Evolutionary conservation across 2,888 invertebrate species (phyloP), one percentile per base, ranked within the genome.

Genomic region (Pristionchus arcanus): DNA sequence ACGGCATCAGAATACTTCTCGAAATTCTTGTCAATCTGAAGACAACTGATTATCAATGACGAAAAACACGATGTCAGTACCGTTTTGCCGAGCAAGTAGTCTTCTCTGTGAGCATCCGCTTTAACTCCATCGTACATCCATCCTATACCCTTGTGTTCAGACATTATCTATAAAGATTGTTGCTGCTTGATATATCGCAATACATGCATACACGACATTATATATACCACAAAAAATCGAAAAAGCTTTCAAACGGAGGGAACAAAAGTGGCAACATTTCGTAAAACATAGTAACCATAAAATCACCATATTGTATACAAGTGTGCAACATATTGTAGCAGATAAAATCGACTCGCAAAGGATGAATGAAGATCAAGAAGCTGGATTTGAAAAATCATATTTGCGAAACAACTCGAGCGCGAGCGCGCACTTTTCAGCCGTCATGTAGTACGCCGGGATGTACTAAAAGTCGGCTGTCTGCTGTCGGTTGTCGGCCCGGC

Each of bases 91-190:
- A 94, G 91, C 81, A 94, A 87, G 90, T 94, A 94, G 71, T 94
- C 94, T 90, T 94, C 94, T 42, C 94, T 90, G 71, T 94, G 94
- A 0, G 93, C 94, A 49, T 91, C 89, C 16, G 93, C 91, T 89
- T 94, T 94, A 31, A 92, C 91, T 15, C 94, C 94, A 37, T 94
- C 93, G 90, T 94, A 94, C 94, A 94, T 94, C 94, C 94, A 94
- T 83, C 91, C 91, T 49, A 94, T 93, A 19, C 91, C 91, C 63
- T 90, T 91, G 55, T 92, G 74, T 25, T 74, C 53, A 19, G 88
- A 49, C 88, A 88, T 88, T 28, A 31, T 74, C 74, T 74, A 31
- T 16, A 31, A 49, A 42, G n/a, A 49, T 53, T 34, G 53, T 49
- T 25, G 28, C 0, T 28, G 13, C 15, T 49, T 42, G 9, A 81